Base-by-base conservation (phyloP, 2,888 invertebrate species). In the Metellina segmentata region DNA sequence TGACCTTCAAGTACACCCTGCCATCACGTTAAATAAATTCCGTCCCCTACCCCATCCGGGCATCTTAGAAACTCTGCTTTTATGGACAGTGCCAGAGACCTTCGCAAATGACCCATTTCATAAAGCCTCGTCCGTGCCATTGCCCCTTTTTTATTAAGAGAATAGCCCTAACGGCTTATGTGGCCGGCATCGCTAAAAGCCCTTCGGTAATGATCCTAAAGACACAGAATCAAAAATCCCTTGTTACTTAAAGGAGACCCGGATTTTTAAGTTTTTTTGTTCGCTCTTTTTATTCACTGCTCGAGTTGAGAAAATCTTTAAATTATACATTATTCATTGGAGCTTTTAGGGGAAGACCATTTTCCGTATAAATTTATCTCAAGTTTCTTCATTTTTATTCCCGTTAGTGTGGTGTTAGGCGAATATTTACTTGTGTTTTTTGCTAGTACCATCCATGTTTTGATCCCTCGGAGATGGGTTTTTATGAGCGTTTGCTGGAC, bases 241-340 rank as follows among this genome's bases (percentile, higher is more conserved):
- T 82, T 89, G 88, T 81, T 88, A 88, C 49, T 69, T 74, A 81
- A 7, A 34, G 34, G 13, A 13, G 53, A 20, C 34, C 51, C 16
- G 71, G 16, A 51, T 82, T 85, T 85, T 49, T 61, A 74, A 85
- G 7, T 85, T 71, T 34, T 85, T 20, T 51, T 20, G 6, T 34
- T 48, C 19, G 9, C 49, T 79, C 71, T 87, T 71, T 70, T 51
- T 81, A 53, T 34, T 52, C n/a, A 70, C 61, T 71, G 48, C 48
- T 13, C 11, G 19, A 72, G 70, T 88, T 81, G 51, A 53, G 74
- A 13, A 74, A 88, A 79, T 88, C 79, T 74, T 20, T 61, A 74
- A 74, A 88, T 74, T 69, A 89, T 89, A 71, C 89, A 89, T 89
- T 89, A 89, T 89, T 89, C 89, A 89, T 83, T 9, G 70, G n/a